phyloP scores from a whole-genome alignment of 2,797 vertebrate genomes.

The Monodelphis domestica region DNA sequence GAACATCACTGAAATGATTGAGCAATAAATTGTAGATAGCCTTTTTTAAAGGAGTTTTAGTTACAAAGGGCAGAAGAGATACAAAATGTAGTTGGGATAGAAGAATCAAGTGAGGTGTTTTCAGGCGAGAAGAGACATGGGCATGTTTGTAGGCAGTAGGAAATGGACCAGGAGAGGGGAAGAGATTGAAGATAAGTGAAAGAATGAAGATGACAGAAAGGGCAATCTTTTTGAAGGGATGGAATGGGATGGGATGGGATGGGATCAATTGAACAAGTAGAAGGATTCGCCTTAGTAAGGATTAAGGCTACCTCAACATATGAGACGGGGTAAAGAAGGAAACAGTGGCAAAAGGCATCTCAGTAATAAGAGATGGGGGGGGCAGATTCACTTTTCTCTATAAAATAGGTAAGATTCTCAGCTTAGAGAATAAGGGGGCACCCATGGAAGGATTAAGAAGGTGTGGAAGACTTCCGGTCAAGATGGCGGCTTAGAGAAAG shows the following conservation, averaged over 20 bases:
- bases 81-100: neutral
- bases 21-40: no score
- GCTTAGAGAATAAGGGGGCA: neutral
- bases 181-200: neutral
- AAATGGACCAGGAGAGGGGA: neutral
- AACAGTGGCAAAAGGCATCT: neutral
- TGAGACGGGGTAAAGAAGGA: neutral
- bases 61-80: neutral
- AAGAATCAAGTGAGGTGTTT: neutral
- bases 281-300: neutral
- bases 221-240: neutral
- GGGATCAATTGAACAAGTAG: neutral
- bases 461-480: no score
- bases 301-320: neutral
- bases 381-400: neutral
- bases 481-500: no score
- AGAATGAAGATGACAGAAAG: neutral
- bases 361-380: neutral
- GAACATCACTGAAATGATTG: no score
- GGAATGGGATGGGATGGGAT: neutral
- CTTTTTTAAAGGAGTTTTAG: neutral
- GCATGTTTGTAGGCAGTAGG: neutral
- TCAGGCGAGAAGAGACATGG: neutral
- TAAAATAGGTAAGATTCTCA: neutral
- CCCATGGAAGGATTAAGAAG: neutral